Evolutionary conservation across 2,888 invertebrate species (phyloP).

Genomic region (Adela reaumurella): DNA sequence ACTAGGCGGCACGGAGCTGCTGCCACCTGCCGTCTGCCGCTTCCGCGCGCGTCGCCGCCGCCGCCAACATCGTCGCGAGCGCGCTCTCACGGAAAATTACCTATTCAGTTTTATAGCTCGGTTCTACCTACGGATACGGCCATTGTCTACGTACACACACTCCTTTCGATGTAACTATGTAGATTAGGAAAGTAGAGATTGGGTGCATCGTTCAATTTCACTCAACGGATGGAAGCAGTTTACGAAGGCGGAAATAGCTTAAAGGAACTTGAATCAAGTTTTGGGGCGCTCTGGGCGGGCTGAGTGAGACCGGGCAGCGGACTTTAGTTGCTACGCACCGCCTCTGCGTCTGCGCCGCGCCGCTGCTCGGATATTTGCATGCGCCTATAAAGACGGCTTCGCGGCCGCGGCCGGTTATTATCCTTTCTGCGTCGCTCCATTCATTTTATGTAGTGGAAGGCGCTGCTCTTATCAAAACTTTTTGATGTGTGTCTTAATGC

Average conservation of each 20-base stretch:
- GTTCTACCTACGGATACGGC: no score
- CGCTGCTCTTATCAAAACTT: constrained; percentile 1
- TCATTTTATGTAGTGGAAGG: constrained; percentile 2
- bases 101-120: not conserved
- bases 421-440: not conserved
- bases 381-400: not conserved
- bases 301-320: no score
- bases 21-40: no score
- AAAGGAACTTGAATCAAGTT: no score
- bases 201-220: no score
- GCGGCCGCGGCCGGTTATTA: not conserved
- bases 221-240: no score
- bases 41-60: no score
- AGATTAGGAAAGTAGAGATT: no score
- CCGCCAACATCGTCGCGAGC: not conserved
- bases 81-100: not conserved
- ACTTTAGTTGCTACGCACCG: no score
- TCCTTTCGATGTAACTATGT: not conserved
- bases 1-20: not conserved
- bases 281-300: no score
- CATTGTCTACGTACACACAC: not conserved
- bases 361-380: not conserved
- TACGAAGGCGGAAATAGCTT: no score
- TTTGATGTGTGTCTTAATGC: constrained; percentile 1
- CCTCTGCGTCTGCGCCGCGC: not conserved